Conservation (phyloP, 2,888 invertebrate genomes). For the Ischnura elegans region DNA sequence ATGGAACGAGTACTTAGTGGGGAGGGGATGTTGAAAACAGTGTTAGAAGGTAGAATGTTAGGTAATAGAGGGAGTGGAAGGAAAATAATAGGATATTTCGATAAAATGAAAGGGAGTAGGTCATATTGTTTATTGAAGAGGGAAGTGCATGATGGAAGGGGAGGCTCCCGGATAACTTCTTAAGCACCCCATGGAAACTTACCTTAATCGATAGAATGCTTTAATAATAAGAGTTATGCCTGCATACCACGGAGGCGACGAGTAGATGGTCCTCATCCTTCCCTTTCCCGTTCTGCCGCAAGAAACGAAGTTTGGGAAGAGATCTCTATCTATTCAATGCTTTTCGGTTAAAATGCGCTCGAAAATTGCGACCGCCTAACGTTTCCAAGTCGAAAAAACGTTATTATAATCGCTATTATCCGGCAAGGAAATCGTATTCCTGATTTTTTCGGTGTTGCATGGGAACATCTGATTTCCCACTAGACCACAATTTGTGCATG, state of each 20-base stretch:
- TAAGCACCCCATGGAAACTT: no score
- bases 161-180: no score
- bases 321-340: not conserved
- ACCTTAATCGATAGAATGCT: no score
- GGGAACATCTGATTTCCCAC: not conserved
- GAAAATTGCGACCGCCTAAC: not conserved
- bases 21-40: no score
- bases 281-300: not conserved
- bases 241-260: not conserved
- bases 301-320: not conserved
- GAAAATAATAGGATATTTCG: no score
- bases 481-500: not conserved
- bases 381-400: not conserved
- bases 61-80: no score
- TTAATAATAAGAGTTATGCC: no score
- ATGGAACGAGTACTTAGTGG: no score
- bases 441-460: not conserved
- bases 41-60: no score
- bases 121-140: no score
- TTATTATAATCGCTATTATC: not conserved
- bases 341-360: not conserved
- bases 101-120: no score
- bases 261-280: not conserved
- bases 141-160: no score
- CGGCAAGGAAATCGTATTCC: not conserved